Percentiles rank a stretch among this genome's conserved stretches.
Evolutionary conservation across 2,888 invertebrate species (phyloP).

Genomic region (Salpingus planirostris): DNA sequence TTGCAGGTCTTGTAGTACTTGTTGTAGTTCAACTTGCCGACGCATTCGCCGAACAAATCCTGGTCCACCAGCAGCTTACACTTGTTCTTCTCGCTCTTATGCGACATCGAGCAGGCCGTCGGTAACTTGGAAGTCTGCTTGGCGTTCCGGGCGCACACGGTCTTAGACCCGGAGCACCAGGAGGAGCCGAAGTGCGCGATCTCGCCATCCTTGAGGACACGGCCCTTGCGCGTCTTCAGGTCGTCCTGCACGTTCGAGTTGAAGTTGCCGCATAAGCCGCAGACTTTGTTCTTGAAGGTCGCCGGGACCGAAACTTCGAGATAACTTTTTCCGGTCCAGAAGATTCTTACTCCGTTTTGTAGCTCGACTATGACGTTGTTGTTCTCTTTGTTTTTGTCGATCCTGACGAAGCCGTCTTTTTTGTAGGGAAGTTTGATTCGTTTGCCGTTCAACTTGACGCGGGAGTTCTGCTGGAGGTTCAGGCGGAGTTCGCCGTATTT

Average conservation of each 20-base stretch:
- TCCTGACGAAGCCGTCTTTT: conserved; percentile 48
- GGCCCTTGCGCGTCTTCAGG: conserved; percentile 58
- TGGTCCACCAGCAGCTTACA: conserved; percentile 36
- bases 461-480: conserved; percentile 76
- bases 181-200: conserved; percentile 71
- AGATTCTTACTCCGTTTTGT: conserved; percentile 68
- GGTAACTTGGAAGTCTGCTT: conserved; percentile 1
- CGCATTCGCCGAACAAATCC: conserved; percentile 64
- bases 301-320: conserved; percentile 75
- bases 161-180: conserved; percentile 81
- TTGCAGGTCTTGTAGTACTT: conserved; percentile 82
- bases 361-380: conserved; percentile 59
- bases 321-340: conserved; percentile 92
- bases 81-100: conserved; percentile 20
- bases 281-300: conserved; percentile 64
- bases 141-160: conserved; percentile 46
- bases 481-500: conserved; percentile 67
- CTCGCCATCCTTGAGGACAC: conserved; percentile 53
- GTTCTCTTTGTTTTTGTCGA: conserved; percentile 58
- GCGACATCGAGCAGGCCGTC: conserved; percentile 11
- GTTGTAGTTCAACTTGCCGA: conserved; percentile 66
- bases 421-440: conserved; percentile 63
- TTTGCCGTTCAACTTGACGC: conserved; percentile 78
- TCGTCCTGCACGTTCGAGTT: conserved; percentile 83
- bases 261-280: conserved; percentile 93